Conservation (phyloP, 2,797 vertebrate genomes). For the Epinephelus malabaricus region DNA sequence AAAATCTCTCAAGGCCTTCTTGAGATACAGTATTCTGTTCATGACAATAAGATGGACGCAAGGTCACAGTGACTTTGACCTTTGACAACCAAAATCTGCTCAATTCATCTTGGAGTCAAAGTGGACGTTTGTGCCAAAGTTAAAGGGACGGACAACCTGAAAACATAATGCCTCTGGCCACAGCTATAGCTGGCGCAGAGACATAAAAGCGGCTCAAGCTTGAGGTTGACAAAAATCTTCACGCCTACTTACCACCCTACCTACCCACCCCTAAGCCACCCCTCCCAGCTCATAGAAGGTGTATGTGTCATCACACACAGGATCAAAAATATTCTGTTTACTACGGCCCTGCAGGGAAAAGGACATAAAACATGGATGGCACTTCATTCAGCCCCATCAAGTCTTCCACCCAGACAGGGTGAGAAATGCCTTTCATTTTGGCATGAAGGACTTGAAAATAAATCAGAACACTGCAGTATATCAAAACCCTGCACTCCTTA, state of each 20-base stretch:
- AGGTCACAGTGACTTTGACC: too few species aligned
- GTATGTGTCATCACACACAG: slow-evolving; percentile 53
- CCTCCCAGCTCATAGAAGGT: slow-evolving; percentile 19
- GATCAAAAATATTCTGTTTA: slow-evolving; percentile 44
- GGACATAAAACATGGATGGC: slow-evolving; percentile 52
- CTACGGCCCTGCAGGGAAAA: slow-evolving; percentile 25
- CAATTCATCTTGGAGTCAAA: too few species aligned
- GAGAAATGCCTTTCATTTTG: slow-evolving; percentile 66
- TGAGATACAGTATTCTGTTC: too few species aligned
- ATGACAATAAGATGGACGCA: too few species aligned
- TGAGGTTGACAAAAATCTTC: slow-evolving; percentile 34
- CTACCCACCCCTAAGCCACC: not conserved
- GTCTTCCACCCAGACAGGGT: slow-evolving; percentile 40
- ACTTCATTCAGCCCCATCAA: slow-evolving; percentile 44
- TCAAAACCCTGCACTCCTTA: slow-evolving; percentile 47
- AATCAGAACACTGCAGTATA: slow-evolving; percentile 52
- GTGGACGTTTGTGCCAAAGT: too few species aligned
- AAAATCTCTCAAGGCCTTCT: too few species aligned
- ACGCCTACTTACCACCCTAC: slow-evolving; percentile 24
- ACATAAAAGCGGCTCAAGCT: slow-evolving; percentile 4
- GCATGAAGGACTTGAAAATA: slow-evolving; percentile 51
- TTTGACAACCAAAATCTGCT: too few species aligned
- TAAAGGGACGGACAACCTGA: too few species aligned
- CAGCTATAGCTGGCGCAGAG: too few species aligned
- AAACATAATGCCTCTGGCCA: too few species aligned